Evolutionary conservation across 64 coral and sea anemone genomes (phyloP), one percentile per base, ranked within the genome.

Genomic region (Stichodactyla mertensii): DNA sequence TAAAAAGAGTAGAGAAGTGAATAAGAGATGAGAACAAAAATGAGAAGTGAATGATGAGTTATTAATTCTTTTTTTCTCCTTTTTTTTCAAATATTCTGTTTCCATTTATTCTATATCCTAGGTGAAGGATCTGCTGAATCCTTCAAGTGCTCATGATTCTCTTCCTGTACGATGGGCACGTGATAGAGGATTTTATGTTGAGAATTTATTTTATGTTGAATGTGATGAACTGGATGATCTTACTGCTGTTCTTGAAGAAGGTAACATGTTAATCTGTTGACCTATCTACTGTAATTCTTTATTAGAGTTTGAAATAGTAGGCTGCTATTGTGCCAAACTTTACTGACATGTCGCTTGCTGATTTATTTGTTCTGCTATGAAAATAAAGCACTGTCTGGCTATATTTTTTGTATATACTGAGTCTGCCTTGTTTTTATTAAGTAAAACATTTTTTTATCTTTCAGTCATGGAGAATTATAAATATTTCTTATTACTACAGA

Each of bases 241-340:
- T 7, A 90, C 88, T 85, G 97, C 97, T 52, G 97, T 99, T 14
- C 88, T 99, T 55, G 97, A 99, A 82, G 97, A 99, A 92, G 97
- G 97, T 89, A 77, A 52, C 6, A 74, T 26, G 27, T 36, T 27
- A 28, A n/a, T 22, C 7, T 64, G 15, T 18, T 18, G 19, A 1
- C 19, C 14, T 57, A 45, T 45, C 36, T 2, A 45, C 36, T 45
- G 3, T 45, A 45, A 45, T 45, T 45, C 36, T 45, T 45, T 45
- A 45, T 45, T 45, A 45, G 36, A 45, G 36, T 2, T 45, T 45
- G 36, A 45, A 45, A 45, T 45, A 45, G 36, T 45, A 0, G 36
- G 36, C 36, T 45, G 0, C 36, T 45, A 2, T 45, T 45, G 36
- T 45, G 36, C 3, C 36, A 45, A 45, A 45, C 36, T 45, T 45